These are phyloP conservation scores for Prunella fulvescens DNA, from an alignment of 2,113 vertebrate species.

Conservation along the genomic window DNA sequence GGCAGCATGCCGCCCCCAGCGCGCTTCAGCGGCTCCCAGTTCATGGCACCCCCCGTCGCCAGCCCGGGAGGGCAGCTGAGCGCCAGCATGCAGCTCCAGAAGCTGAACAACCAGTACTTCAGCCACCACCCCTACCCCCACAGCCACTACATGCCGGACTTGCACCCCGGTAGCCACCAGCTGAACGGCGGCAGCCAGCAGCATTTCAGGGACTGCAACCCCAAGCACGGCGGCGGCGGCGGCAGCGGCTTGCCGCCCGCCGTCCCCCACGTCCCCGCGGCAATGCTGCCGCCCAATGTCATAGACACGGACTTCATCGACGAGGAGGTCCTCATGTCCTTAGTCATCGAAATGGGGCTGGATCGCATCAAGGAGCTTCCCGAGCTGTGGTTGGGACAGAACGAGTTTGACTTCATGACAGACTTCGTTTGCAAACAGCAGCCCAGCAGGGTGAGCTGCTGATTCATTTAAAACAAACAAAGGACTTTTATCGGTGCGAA, in stretches of 20 bases:
- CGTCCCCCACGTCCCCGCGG: conserved; percentile 80
- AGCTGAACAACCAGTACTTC: conserved; percentile 90
- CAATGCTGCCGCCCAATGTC: conserved; percentile 89
- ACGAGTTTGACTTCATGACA: conserved; percentile 91
- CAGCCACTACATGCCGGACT: conserved; percentile 86
- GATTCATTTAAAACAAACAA: conserved; percentile 70
- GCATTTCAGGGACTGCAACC: conserved; percentile 86
- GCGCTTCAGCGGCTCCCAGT: conserved; percentile 81
- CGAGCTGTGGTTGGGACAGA: conserved; percentile 90
- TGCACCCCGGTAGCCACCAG: conserved; percentile 83
- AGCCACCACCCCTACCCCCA: conserved; percentile 83
- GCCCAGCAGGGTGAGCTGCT: conserved; percentile 88
- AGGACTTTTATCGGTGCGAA: conserved; percentile 74
- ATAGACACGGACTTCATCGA: conserved; percentile 92
- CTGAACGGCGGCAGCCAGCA: conserved; percentile 82
- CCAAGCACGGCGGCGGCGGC: conserved; percentile 75
- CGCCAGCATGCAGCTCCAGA: conserved; percentile 89
- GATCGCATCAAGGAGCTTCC: conserved; percentile 91
- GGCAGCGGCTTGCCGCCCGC: conserved; percentile 70
- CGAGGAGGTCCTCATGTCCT: conserved; percentile 89
- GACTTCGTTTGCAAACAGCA: conserved; percentile 92
- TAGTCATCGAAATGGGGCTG: conserved; percentile 90
- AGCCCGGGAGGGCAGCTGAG: conserved; percentile 82
- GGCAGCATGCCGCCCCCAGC: conserved; percentile 75
- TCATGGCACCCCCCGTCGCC: conserved; percentile 74